A percentile compares a stretch with the other conserved stretches of the same genome.
Evolutionary conservation across 2,797 vertebrate species (phyloP).

Genomic region (Tolypeutes matacus): DNA sequence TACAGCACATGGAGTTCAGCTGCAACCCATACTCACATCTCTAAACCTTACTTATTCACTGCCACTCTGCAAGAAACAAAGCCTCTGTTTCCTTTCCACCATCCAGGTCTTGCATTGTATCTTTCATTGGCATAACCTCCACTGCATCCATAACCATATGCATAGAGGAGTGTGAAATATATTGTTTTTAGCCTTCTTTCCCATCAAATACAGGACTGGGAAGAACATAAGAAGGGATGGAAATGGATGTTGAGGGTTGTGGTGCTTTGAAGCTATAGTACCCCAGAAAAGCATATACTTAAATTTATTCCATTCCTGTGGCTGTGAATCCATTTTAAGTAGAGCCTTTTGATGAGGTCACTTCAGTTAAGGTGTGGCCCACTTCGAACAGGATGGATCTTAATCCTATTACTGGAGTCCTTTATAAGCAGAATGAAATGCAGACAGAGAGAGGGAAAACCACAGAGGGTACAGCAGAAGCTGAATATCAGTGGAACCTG

Average conservation of each 20-base stretch:
- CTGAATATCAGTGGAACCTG: too few relatives aligned
- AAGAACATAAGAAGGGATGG: background rate
- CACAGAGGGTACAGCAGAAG: too few relatives aligned
- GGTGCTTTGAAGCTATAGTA: too few relatives aligned
- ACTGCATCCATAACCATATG: background rate
- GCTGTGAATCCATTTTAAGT: too few relatives aligned
- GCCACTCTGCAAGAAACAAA: background rate
- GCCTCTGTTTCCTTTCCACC: background rate
- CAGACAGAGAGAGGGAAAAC: too few relatives aligned
- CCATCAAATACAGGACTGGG: background rate
- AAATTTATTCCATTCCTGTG: too few relatives aligned
- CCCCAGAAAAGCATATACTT: too few relatives aligned
- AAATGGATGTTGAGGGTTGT: background rate
- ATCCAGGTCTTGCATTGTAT: background rate
- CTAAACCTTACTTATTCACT: background rate
- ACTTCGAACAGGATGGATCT: too few relatives aligned
- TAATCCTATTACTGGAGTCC: too few relatives aligned
- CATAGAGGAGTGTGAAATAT: background rate
- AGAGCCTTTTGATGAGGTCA: too few relatives aligned
- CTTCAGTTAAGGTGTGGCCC: too few relatives aligned
- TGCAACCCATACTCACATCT: background rate
- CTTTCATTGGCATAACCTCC: background rate
- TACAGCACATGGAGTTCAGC: background rate
- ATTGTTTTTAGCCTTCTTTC: background rate
- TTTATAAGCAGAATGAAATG: too few relatives aligned